Evolutionary conservation across 30 jellyfish, hydroid and myxozoan genomes (phyloP).

Genomic region (Rhopilema esculentum): DNA sequence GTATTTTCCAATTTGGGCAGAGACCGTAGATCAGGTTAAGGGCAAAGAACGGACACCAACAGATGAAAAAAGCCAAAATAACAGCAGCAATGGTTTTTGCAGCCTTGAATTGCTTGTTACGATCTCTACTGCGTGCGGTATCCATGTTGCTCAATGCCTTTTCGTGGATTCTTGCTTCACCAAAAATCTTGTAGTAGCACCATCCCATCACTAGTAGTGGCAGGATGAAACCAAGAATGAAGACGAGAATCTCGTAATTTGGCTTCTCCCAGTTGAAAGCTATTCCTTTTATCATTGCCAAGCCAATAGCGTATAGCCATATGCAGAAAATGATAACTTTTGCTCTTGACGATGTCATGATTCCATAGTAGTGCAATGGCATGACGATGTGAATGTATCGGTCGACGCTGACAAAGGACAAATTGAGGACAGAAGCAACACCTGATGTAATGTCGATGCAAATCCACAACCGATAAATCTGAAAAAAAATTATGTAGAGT

Average conservation of each 20-base stretch:
- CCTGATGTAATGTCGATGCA: conserved; percentile 71
- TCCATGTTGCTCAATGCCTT: conserved; percentile 10
- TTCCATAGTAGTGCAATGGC: conserved; percentile 52
- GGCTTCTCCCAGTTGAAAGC: conserved; percentile 66
- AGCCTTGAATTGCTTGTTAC: conserved; percentile 70
- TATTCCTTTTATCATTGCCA: conserved; percentile 60
- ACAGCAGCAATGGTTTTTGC: conserved; percentile 82
- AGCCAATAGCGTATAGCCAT: conserved; percentile 69
- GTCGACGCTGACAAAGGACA: conserved; percentile 73
- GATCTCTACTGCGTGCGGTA: conserved; percentile 18
- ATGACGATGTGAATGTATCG: conserved; percentile 64
- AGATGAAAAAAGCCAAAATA: conserved; percentile 80
- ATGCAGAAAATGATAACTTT: conserved; percentile 46
- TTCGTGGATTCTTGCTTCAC: conserved; percentile 70
- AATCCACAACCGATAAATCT: conserved; percentile 66
- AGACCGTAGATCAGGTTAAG: conserved; percentile 64
- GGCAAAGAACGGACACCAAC: conserved; percentile 88
- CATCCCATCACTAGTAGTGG: conserved; percentile 66
- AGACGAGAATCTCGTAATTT: conserved; percentile 67
- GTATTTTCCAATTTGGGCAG: conserved; percentile 43
- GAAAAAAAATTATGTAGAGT: no score
- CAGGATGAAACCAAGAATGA: conserved; percentile 54
- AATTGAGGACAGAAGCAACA: conserved; percentile 67
- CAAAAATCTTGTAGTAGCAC: conserved; percentile 68
- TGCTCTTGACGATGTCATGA: conserved; percentile 62